Base-by-base conservation (phyloP, 2,888 invertebrate genomes). In the Uloborus plumipes region DNA sequence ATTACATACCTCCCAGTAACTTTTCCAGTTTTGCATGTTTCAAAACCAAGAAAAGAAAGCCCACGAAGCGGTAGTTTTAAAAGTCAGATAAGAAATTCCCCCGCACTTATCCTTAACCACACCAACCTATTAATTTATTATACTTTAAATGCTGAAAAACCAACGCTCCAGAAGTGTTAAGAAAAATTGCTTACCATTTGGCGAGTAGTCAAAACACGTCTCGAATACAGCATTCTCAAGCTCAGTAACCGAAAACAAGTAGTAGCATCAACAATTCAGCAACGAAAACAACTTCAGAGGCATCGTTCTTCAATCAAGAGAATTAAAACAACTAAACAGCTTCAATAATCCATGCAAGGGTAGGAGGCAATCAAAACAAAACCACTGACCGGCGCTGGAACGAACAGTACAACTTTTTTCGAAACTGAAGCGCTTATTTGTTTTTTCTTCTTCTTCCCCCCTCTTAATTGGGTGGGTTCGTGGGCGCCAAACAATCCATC, bases 181-280 rank as follows among this genome's bases (percentile, higher is more conserved):
- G 39, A 39, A 39, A 39, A 39, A 39, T 53, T 14, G 53, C 67
- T 67, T 53, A 67, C 67, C 53, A 31, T 49, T 67, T 67, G 67
- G 51, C 26, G 53, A 20, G 31, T n/a, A 67, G 53, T 18, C 67
- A 53, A 55, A 55, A 55, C 67, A 18, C 16, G 50, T 15, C 53
- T 26, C n/a, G n/a, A 7, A 13, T 15, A 51, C 67, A 67, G 53
- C 67, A 53, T 67, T 67, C 22, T n/a, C 53, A 22, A 67, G 51
- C 53, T 31, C 67, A 53, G 11, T 31, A 26, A 26, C 26, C 39
- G 67, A 22, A 53, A 67, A 67, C 53, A 53, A 67, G 31, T 26
- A 67, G 31, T 26, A 55, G 20, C 55, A 55, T 55, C 55, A 55
- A 55, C 55, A 55, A 58, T 39, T 39, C 18, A 47, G 47, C n/a